phyloP scores from a whole-genome alignment of 1,140 invertebrate genomes.

The Odontomachus brunneus region DNA sequence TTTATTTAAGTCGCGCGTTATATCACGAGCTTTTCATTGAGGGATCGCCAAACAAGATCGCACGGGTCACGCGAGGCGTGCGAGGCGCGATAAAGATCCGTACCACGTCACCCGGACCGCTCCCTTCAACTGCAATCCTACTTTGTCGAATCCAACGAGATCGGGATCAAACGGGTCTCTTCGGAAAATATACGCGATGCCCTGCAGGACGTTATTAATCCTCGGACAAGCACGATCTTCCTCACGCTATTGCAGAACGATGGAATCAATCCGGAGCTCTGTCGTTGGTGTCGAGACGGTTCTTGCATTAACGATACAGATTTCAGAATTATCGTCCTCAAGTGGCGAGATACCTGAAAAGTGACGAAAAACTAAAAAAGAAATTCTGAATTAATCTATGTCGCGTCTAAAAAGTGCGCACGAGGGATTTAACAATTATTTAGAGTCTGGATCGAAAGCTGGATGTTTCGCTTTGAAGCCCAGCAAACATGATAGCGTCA shows the following conservation, averaged over 20 bases:
- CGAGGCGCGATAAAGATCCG: conserved; percentile 58
- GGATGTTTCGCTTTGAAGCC: too few species aligned
- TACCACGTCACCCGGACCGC: conserved; percentile 58
- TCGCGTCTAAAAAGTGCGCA: too few species aligned
- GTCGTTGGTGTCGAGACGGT: too few species aligned
- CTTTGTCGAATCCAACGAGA: conserved; percentile 42
- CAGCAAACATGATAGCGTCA: too few species aligned
- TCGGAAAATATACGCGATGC: background rate
- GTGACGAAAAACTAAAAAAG: too few species aligned
- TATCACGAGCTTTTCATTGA: conserved; percentile 62
- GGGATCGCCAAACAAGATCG: conserved; percentile 58
- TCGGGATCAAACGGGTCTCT: conserved; percentile 17
- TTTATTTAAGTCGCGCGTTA: conserved; percentile 47
- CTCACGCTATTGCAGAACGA: background rate
- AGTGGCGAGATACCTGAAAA: too few species aligned
- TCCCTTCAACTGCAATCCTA: conserved; percentile 24
- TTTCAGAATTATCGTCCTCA: too few species aligned
- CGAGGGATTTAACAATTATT: too few species aligned
- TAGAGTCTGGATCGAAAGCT: too few species aligned
- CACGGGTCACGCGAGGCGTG: conserved; percentile 61
- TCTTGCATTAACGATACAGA: too few species aligned
- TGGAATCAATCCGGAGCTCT: too few species aligned
- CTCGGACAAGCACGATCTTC: background rate
- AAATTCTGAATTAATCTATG: too few species aligned
- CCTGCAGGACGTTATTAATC: background rate